Percentiles rank a stretch among this genome's conserved stretches.
phyloP scores from a whole-genome alignment of 2,113 vertebrate species.

The Cettia cetti region DNA sequence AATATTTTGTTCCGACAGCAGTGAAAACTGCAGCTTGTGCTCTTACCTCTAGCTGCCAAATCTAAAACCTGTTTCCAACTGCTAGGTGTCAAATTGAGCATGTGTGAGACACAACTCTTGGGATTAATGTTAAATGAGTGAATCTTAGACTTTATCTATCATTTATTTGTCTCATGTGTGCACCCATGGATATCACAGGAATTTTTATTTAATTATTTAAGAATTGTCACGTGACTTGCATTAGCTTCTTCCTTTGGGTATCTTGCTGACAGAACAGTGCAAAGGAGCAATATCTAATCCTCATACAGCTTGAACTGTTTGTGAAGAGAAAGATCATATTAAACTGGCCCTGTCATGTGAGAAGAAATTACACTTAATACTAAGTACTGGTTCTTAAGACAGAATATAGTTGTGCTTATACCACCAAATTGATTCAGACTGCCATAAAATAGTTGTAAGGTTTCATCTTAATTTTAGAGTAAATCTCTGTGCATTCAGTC shows the following conservation, averaged over 20 bases:
- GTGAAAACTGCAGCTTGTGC: constrained; percentile 4
- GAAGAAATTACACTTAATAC: constrained; percentile 11
- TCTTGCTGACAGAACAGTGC: constrained; percentile 51
- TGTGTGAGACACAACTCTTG: constrained; percentile 34
- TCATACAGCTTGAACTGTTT: neutral
- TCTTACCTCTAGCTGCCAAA: constrained; percentile 17
- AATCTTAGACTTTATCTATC: constrained; percentile 72
- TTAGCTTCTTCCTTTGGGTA: constrained; percentile 68
- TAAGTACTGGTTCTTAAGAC: neutral
- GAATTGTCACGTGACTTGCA: constrained; percentile 68
- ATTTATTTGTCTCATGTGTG: constrained; percentile 71
- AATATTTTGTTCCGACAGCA: neutral
- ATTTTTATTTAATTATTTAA: constrained; percentile 81
- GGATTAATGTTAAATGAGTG: constrained; percentile 64
- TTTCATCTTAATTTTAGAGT: constrained; percentile 39
- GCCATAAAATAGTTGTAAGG: constrained; percentile 2
- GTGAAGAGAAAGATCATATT: constrained; percentile 16
- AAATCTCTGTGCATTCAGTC: neutral
- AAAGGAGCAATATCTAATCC: constrained; percentile 49
- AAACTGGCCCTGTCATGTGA: neutral
- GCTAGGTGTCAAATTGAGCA: constrained; percentile 47
- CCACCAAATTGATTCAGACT: constrained; percentile 16
- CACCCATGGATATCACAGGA: constrained; percentile 60
- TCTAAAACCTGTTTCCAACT: constrained; percentile 44
- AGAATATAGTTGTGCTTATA: neutral